Base-by-base conservation (phyloP, 1,140 invertebrate genomes). In the Diuraphis noxia region DNA sequence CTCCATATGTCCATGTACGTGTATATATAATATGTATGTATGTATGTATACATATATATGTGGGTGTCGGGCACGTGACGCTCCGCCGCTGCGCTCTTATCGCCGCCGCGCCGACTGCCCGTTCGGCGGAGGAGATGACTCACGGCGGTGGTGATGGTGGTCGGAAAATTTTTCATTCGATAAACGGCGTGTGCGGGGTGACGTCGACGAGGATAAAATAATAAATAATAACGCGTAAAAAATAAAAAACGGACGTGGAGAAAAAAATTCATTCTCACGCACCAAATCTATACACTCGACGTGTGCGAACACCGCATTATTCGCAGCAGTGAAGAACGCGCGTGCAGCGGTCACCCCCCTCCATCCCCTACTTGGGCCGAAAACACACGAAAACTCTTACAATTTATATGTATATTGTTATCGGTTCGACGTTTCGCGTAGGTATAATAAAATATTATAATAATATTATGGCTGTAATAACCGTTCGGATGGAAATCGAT, bases 51-150 rank as follows among this genome's bases (percentile, higher is more conserved):
- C 10, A 13, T 30, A 13, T 63, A 10, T 13, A 30, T 25, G 36
- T 40, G 40, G 36, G 63, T 49, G 46, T 79, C 72, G 56, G 34
- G 89, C 89, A 91, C 89, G 89, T 91, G 89, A 90, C 88, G 49
- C 41, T 81, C 88, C 21, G 41, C 30, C 30, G 88, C n/a, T 30
- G 88, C n/a, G 30, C 40, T 91, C 89, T 91, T 91, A 91, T 91
- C 89, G 77, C 38, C 88, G 56, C 6, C 52, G 56, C 13, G 30
- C 49, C 52, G 77, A 46, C 34, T 19, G 86, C 43, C n/a, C 43
- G 63, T 90, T 46, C 63, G 40, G 1, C 72, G 40, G 30, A n/a
- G 49, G 46, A 41, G 30, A 91, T 91, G 89, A 91, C 89, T 91
- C 89, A 91, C 63, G 23, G 13, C 49, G 34, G 30, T 25, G 49